These are phyloP conservation scores for Chouioia cunea DNA, from an alignment of 2,888 invertebrate genomes.

Conservation along the genomic window DNA sequence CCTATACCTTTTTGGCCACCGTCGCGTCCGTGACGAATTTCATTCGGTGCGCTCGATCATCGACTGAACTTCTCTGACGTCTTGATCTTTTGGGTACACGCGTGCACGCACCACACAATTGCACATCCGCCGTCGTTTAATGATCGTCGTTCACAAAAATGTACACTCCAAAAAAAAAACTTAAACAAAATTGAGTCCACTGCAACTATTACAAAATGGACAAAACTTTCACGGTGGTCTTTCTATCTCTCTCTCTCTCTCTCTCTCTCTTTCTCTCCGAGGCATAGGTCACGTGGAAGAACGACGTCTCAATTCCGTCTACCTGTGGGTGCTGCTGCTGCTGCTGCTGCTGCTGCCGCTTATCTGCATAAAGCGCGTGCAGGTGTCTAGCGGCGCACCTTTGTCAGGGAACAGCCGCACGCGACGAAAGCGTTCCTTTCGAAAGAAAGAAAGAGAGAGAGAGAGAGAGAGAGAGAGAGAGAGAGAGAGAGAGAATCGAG, in stretches of 20 bases:
- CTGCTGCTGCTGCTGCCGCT: conserved; percentile 49
- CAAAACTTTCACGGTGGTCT: conserved; percentile 31
- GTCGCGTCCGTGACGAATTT: conserved; percentile 61
- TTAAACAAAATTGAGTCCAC: not conserved
- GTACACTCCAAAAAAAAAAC: not conserved
- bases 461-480: conserved; percentile 7
- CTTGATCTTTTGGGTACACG: conserved; percentile 43
- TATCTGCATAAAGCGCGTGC: conserved; percentile 65
- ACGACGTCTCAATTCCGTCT: conserved; percentile 39
- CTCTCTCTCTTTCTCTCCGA: conserved; percentile 34
- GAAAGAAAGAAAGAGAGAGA: conserved; percentile 1
- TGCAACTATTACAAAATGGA: not conserved
- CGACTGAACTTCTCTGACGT: conserved; percentile 37
- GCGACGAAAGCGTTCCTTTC: not conserved
- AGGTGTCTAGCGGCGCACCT: conserved; percentile 64
- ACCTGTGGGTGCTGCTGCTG: conserved; percentile 39
- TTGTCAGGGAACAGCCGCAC: conserved; percentile 48
- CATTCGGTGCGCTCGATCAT: conserved; percentile 61
- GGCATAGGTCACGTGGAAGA: conserved; percentile 40
- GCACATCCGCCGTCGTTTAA: conserved; percentile 35
- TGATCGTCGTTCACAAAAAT: conserved; percentile 1
- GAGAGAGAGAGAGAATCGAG: conserved; percentile 34
- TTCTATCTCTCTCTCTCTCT: conserved; percentile 6
- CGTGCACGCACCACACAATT: conserved; percentile 23
- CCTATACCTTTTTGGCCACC: conserved; percentile 41